Percentiles rank a stretch among this genome's conserved stretches.
Evolutionary conservation across 2,888 invertebrate genomes (phyloP).

Genomic region (Amaurobius ferox): DNA sequence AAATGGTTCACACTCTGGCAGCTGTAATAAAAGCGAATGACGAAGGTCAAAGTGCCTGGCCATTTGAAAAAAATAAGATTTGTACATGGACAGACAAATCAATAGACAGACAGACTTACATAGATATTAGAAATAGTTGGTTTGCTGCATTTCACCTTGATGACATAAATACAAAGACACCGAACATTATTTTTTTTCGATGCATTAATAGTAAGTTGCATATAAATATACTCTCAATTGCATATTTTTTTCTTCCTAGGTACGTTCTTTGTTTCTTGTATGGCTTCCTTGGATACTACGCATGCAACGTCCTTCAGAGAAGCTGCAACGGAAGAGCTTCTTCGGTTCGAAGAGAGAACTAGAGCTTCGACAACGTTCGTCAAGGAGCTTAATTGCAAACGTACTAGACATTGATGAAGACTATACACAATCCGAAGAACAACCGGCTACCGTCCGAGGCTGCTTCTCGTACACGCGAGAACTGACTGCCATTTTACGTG

Average conservation of each 20-base stretch:
- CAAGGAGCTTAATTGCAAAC: constrained; percentile 95
- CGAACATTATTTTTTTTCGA: too few relatives aligned
- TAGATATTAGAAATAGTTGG: too few relatives aligned
- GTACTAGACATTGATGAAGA: constrained; percentile 98
- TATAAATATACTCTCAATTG: too few relatives aligned
- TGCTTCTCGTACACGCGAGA: constrained; percentile 80
- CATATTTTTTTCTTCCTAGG: constrained; percentile 81
- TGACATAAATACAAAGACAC: too few relatives aligned
- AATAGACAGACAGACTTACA: too few relatives aligned
- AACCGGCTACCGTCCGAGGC: constrained; percentile 59
- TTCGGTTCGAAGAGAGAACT: constrained; percentile 83
- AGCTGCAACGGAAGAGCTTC: constrained; percentile 90
- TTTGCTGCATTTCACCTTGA: too few relatives aligned
- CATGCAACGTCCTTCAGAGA: constrained; percentile 86
- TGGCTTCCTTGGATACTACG: constrained; percentile 98
- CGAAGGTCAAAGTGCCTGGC: too few relatives aligned
- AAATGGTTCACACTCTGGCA: too few relatives aligned
- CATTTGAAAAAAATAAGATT: too few relatives aligned
- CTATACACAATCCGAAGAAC: constrained; percentile 19
- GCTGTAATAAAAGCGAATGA: too few relatives aligned
- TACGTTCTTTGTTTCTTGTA: constrained; percentile 94
- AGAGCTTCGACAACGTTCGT: constrained; percentile 91
- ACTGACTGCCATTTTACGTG: constrained; percentile 94
- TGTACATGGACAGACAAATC: too few relatives aligned
- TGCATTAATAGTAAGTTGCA: too few relatives aligned